These are phyloP conservation scores for Montipora capricornis DNA, from an alignment of 64 coral and sea anemone genomes.

Conservation along the genomic window DNA sequence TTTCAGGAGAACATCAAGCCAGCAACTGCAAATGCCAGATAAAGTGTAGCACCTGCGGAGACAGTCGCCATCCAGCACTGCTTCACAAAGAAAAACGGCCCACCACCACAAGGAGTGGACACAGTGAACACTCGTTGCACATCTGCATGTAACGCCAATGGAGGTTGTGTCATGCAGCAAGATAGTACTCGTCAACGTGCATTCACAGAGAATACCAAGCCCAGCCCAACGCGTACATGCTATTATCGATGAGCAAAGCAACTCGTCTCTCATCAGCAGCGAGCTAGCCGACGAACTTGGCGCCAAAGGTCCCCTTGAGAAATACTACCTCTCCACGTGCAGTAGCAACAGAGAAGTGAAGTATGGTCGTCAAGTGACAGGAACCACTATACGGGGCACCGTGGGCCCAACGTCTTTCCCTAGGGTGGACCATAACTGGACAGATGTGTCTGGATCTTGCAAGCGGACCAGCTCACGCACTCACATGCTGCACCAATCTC, in stretches of 20 bases:
- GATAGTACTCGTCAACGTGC: not conserved
- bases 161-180: not conserved
- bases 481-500: conserved; percentile 36
- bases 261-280: not conserved
- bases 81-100: not conserved
- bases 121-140: not conserved
- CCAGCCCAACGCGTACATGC: not conserved
- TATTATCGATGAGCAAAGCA: not conserved
- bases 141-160: not conserved
- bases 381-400: too few relatives aligned
- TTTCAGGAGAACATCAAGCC: not conserved
- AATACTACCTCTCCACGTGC: not conserved
- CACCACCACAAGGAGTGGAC: not conserved
- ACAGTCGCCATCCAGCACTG: not conserved
- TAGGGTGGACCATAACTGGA: too few relatives aligned
- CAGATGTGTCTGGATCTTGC: too few relatives aligned
- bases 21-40: not conserved
- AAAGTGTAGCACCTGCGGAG: not conserved
- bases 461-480: not conserved
- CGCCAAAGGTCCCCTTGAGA: not conserved
- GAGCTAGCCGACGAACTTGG: not conserved
- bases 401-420: too few relatives aligned
- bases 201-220: not conserved
- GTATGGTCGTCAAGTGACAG: too few relatives aligned
- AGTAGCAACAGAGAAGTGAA: not conserved